Conservation (phyloP, 2,888 invertebrate species). For the Philopedon plagiatum region DNA sequence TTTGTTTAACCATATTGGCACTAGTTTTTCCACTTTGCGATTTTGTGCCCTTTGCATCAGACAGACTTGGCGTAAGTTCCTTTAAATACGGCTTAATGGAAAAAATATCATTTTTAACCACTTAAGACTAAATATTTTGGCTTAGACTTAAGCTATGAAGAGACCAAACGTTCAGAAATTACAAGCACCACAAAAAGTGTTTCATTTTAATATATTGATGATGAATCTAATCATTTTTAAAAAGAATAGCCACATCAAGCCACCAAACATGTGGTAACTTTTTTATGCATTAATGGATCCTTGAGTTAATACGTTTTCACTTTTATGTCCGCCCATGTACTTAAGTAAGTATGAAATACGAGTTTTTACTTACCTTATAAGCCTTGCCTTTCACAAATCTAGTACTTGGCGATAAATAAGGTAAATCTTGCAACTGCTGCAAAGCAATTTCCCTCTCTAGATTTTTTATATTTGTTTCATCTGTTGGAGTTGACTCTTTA, state of each 20-base stretch:
- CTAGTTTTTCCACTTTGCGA: constrained; percentile 13
- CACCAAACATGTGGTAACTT: too few species aligned
- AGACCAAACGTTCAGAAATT: too few species aligned
- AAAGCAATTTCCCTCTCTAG: constrained; percentile 72
- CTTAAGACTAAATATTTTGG: neutral
- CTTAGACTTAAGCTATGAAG: neutral
- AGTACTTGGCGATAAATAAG: constrained; percentile 57
- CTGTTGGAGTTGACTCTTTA: constrained; percentile 39
- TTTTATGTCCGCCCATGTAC: too few species aligned
- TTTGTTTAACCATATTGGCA: constrained; percentile 18
- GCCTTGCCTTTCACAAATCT: constrained; percentile 26
- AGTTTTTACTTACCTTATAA: constrained; percentile 25
- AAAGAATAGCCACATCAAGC: too few species aligned
- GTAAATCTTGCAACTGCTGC: constrained; percentile 72
- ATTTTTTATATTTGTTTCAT: constrained; percentile 59
- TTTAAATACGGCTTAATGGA: constrained; percentile 27
- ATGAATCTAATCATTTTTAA: too few species aligned
- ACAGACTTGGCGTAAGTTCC: constrained; percentile 22
- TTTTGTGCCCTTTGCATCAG: constrained; percentile 20
- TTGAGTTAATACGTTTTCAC: too few species aligned
- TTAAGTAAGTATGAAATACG: too few species aligned
- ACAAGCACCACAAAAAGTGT: too few species aligned
- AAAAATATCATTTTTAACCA: neutral
- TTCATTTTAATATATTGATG: too few species aligned
- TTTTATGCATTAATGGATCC: too few species aligned